phyloP scores from a whole-genome alignment of 1,140 invertebrate genomes.

The Tetragonula clypearis region DNA sequence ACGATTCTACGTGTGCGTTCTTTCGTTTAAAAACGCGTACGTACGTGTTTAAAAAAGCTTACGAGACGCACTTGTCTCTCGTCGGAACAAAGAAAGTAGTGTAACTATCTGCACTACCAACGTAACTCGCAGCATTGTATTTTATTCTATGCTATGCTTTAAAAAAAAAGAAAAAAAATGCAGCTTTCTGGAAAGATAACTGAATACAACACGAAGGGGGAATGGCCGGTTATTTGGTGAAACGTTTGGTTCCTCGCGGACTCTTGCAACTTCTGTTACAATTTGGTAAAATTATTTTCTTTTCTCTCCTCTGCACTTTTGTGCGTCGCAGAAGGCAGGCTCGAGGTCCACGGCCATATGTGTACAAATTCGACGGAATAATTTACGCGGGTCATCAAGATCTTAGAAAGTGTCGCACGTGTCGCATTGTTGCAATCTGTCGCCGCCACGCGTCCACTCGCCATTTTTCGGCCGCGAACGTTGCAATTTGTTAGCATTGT shows the following conservation, averaged over 20 bases:
- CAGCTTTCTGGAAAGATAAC: neutral
- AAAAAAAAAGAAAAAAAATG: no score
- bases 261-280: neutral
- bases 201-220: no score
- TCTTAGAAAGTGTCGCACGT: conserved; percentile 8
- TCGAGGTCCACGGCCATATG: conserved; percentile 12
- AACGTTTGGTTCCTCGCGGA: neutral
- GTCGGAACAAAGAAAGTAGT: neutral
- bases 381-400: conserved; percentile 14
- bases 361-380: conserved; percentile 5
- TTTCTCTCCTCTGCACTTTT: neutral
- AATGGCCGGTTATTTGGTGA: neutral
- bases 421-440: conserved; percentile 40
- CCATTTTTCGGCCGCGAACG: neutral
- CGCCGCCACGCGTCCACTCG: conserved; percentile 19
- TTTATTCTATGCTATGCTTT: no score
- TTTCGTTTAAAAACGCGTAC: neutral
- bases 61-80: neutral
- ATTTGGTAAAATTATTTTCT: neutral
- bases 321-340: neutral
- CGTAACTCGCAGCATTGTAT: no score
- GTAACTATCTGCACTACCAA: no score
- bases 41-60: neutral
- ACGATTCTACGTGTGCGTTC: neutral
- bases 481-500: neutral